Conservation (phyloP, 2,888 invertebrate genomes). For the Coecobrya sp. region DNA sequence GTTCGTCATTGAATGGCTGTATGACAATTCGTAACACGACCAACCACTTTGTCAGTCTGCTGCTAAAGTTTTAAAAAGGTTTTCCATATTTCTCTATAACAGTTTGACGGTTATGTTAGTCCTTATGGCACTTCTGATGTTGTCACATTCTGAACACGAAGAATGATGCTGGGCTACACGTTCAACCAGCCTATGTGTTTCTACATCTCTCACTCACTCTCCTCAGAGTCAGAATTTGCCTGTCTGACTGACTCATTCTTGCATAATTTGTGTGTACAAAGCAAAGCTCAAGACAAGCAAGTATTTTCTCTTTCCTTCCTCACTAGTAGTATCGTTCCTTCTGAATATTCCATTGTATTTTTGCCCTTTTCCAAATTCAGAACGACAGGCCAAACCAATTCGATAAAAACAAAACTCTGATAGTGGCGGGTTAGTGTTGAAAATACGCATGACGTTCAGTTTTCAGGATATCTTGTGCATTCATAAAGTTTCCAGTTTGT, state of each 20-base stretch:
- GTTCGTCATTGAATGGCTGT: background rate
- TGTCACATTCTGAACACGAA: conserved; percentile 62
- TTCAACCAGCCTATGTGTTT: background rate
- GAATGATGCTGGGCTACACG: background rate
- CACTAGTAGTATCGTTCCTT: background rate
- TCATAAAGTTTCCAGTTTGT: conserved; percentile 67
- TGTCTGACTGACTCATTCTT: conserved; percentile 59
- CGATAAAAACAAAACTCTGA: background rate
- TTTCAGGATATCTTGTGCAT: conserved; percentile 1
- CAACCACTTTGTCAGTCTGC: conserved; percentile 46
- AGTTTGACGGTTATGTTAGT: conserved; percentile 11
- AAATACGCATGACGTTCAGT: conserved; percentile 39
- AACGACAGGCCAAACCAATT: conserved; percentile 49
- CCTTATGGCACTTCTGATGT: conserved; percentile 27
- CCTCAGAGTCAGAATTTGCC: background rate
- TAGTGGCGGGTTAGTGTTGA: background rate
- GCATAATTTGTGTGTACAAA: conserved; percentile 69
- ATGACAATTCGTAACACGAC: conserved; percentile 29
- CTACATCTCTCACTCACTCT: background rate
- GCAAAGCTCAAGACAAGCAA: too few species aligned
- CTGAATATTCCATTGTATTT: conserved; percentile 40
- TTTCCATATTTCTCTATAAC: conserved; percentile 32
- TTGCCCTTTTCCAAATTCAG: conserved; percentile 63
- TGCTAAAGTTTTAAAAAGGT: background rate
- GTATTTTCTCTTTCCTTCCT: background rate